Evolutionary conservation across 2,113 vertebrate genomes (phyloP).

Genomic region (Salminus brasiliensis): DNA sequence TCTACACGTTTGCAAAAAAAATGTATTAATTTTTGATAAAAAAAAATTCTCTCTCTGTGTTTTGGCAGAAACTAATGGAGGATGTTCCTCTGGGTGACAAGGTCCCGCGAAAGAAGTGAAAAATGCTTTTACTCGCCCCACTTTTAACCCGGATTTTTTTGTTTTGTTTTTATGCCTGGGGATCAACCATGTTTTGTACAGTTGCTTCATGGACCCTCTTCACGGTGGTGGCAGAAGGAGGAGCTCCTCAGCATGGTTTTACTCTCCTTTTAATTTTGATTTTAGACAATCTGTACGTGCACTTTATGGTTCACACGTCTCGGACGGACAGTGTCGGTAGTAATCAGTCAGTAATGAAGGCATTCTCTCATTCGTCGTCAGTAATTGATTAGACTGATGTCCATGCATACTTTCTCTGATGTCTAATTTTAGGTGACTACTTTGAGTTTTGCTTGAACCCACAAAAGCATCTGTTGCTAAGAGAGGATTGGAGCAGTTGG

Average conservation of each 20-base stretch:
- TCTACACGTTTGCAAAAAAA: background rate
- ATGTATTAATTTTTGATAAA: too few species aligned
- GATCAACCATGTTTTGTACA: background rate
- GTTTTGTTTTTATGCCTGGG: background rate
- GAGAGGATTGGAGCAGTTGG: background rate
- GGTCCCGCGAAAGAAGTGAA: constrained; percentile 80
- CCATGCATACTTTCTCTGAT: background rate
- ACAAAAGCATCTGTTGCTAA: background rate
- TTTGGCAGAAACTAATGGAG: constrained; percentile 80
- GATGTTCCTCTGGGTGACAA: constrained; percentile 83
- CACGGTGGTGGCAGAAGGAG: background rate
- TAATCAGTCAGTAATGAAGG: background rate
- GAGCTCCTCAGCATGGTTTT: background rate
- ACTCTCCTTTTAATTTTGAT: background rate
- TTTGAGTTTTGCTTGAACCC: background rate
- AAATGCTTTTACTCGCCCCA: background rate
- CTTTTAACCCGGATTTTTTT: background rate
- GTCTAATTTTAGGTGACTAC: background rate
- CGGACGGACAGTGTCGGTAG: background rate
- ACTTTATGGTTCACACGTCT: background rate
- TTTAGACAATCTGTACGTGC: constrained; percentile 8
- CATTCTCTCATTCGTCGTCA: background rate
- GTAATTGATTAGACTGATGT: background rate
- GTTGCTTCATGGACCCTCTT: background rate
- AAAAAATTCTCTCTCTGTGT: constrained; percentile 40